These are phyloP conservation scores for Drosophila persimilis DNA, from an alignment of 1,140 invertebrate genomes.

Conservation along the genomic window DNA sequence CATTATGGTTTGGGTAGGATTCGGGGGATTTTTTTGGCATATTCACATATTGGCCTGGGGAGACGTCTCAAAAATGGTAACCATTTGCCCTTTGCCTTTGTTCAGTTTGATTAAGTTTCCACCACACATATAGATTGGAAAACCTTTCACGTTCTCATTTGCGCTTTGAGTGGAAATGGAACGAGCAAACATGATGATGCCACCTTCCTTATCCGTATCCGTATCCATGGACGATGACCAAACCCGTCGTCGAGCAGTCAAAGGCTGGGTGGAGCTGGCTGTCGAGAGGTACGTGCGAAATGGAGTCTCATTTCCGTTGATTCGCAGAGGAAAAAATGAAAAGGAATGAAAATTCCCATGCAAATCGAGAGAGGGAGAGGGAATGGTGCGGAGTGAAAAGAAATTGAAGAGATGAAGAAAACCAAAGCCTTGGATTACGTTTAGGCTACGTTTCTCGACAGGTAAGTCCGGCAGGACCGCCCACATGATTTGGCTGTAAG, in stretches of 20 bases:
- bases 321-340: constrained; percentile 5
- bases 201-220: too few species aligned
- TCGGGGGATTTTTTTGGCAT: too few species aligned
- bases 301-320: constrained; percentile 46
- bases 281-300: constrained; percentile 42
- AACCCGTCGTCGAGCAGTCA: neutral
- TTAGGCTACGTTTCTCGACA: neutral
- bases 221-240: too few species aligned
- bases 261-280: constrained; percentile 7
- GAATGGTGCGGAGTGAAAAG: constrained; percentile 34
- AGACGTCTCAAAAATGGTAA: too few species aligned
- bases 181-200: constrained; percentile 2
- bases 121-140: neutral
- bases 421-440: neutral
- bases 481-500: neutral
- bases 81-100: too few species aligned
- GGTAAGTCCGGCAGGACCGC: too few species aligned
- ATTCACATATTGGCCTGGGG: too few species aligned
- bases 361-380: constrained; percentile 22
- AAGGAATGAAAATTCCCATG: constrained; percentile 32
- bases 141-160: constrained; percentile 19
- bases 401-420: constrained; percentile 15
- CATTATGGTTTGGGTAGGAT: too few species aligned
- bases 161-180: neutral
- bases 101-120: too few species aligned